These are phyloP conservation scores for Temnothorax ravouxi DNA, from an alignment of 2,888 invertebrate genomes.

Conservation along the genomic window DNA sequence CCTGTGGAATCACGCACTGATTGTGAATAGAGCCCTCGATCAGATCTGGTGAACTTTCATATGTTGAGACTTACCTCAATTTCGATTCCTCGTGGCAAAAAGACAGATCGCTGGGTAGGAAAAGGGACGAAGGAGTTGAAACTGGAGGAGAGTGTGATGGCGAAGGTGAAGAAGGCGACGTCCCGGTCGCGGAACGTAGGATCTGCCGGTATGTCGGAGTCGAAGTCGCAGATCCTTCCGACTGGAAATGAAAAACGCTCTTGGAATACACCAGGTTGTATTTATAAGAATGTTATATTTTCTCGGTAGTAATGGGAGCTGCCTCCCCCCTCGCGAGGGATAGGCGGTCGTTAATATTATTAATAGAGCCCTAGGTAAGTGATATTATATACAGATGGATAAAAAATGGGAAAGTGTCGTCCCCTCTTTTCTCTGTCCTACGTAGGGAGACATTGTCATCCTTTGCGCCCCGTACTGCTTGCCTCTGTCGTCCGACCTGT, in stretches of 20 bases:
- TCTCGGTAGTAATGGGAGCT: conserved; percentile 83
- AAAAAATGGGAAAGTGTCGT: conserved; percentile 80
- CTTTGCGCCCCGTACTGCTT: conserved; percentile 52
- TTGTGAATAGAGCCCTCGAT: conserved; percentile 59
- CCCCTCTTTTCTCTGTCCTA: conserved; percentile 46
- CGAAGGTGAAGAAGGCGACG: conserved; percentile 32
- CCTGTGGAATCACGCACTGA: conserved; percentile 50
- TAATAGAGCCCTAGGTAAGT: conserved; percentile 85
- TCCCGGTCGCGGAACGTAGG: conserved; percentile 40
- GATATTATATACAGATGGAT: conserved; percentile 86
- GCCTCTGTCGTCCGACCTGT: conserved; percentile 24
- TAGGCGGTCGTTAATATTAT: conserved; percentile 82
- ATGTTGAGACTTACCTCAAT: conserved; percentile 77
- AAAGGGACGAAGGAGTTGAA: conserved; percentile 2
- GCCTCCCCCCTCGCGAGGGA: conserved; percentile 70
- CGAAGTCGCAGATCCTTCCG: not conserved
- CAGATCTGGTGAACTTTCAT: conserved; percentile 65
- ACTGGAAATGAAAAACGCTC: conserved; percentile 68
- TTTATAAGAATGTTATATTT: conserved; percentile 85
- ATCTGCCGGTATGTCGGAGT: conserved; percentile 32
- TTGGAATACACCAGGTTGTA: conserved; percentile 75
- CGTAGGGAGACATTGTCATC: conserved; percentile 47
- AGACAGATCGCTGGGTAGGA: conserved; percentile 26
- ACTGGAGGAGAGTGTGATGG: not conserved
- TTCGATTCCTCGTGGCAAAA: conserved; percentile 67